Evolutionary conservation across 2,113 vertebrate species (phyloP).

Genomic region (Tachysurus fulvidraco): DNA sequence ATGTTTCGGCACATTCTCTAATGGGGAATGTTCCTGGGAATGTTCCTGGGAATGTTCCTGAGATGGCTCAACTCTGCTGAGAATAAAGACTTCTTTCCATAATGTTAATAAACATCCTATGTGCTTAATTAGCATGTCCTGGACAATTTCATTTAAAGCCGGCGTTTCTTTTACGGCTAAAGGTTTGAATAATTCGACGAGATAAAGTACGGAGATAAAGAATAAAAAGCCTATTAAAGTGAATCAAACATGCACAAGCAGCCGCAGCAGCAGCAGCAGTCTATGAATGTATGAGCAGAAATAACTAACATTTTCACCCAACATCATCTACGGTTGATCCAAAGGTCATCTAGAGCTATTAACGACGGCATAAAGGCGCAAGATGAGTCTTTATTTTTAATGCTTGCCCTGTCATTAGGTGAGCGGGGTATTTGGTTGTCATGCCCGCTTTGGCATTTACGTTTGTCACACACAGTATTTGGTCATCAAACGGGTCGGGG

Average conservation of each 20-base stretch:
- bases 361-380: neutral
- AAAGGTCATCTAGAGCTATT: slow-evolving; percentile 4
- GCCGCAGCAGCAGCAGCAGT: too few species aligned
- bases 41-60: neutral
- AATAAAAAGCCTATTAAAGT: neutral
- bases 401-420: neutral
- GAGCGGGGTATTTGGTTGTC: neutral
- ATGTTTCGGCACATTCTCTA: too few species aligned
- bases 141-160: too few species aligned
- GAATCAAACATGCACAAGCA: neutral
- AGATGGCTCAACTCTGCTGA: neutral
- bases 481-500: neutral
- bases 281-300: neutral
- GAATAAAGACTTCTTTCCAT: neutral
- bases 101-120: neutral
- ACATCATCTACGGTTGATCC: neutral
- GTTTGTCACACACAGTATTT: neutral
- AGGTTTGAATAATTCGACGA: neutral
- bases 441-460: neutral
- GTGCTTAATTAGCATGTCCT: too few species aligned
- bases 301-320: neutral
- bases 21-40: too few species aligned
- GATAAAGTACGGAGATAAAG: neutral
- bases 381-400: neutral
- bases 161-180: too few species aligned